A percentile compares a stretch with the other conserved stretches of the same genome.
These are phyloP conservation scores for Bufo bufo DNA, from an alignment of 2,113 vertebrate species.

Conservation along the genomic window DNA sequence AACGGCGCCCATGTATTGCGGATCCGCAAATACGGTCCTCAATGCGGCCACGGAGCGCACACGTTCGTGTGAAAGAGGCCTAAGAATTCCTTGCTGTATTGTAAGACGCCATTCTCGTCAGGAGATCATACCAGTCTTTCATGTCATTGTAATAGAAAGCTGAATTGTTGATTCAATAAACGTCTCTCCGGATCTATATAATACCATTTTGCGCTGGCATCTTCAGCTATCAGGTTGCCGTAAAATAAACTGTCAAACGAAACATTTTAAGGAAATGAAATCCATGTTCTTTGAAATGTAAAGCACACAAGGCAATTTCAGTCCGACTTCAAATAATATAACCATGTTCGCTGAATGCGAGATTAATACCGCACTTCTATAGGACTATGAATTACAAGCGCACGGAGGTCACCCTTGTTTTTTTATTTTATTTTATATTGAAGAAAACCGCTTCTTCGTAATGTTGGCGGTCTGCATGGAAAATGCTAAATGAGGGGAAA, in stretches of 20 bases:
- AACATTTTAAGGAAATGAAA: conserved; percentile 41
- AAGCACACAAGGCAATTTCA: conserved; percentile 44
- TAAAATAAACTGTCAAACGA: conserved; percentile 32
- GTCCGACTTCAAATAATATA: conserved; percentile 30
- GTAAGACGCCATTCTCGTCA: neutral
- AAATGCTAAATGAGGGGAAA: conserved; percentile 15
- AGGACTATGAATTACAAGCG: conserved; percentile 25
- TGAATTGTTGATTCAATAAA: conserved; percentile 41
- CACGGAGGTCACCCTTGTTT: conserved; percentile 1
- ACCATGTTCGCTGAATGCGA: neutral
- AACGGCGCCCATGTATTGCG: too few species aligned
- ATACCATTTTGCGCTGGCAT: conserved; percentile 4
- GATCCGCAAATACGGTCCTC: too few species aligned
- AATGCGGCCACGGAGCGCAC: too few species aligned
- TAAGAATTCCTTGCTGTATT: neutral
- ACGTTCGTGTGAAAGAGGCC: too few species aligned
- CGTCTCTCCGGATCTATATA: neutral
- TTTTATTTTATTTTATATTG: neutral
- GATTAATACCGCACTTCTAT: neutral
- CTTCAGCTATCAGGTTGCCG: neutral
- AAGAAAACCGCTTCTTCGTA: neutral
- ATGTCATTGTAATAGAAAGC: conserved; percentile 19
- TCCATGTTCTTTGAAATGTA: conserved; percentile 31
- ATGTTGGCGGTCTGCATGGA: neutral
- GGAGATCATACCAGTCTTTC: neutral